These are phyloP conservation scores for Merluccius polli DNA, from an alignment of 2,797 vertebrate genomes.

Conservation along the genomic window DNA sequence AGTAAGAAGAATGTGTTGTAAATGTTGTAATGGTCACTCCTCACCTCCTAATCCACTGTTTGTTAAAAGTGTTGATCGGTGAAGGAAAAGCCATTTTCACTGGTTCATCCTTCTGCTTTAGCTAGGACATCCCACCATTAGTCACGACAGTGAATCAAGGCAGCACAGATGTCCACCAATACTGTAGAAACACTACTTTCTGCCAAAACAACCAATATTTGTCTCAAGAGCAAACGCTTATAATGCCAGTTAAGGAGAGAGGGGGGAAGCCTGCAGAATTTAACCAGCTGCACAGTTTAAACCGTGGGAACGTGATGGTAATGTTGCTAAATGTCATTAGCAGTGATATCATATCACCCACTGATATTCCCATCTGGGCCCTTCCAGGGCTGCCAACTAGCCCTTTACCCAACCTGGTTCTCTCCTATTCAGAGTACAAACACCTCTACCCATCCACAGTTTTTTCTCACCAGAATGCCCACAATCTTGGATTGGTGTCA, in stretches of 20 bases:
- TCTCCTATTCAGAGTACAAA: neutral
- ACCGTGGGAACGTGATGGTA: neutral
- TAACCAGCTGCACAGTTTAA: constrained; percentile 1
- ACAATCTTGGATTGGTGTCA: neutral
- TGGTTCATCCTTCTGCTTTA: neutral
- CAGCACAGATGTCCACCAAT: neutral
- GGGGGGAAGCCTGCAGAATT: neutral
- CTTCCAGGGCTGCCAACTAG: neutral
- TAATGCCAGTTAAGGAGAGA: neutral
- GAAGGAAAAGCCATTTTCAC: neutral
- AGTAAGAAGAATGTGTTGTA: neutral
- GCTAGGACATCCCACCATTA: neutral
- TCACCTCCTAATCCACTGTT: neutral
- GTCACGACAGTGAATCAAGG: neutral
- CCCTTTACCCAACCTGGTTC: neutral
- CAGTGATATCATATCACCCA: neutral
- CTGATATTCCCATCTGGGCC: neutral
- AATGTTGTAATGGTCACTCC: neutral
- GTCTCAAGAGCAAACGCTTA: neutral
- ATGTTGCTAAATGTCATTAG: neutral
- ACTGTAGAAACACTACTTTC: neutral
- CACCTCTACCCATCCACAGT: neutral
- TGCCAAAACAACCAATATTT: neutral
- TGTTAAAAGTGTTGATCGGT: neutral
- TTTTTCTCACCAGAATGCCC: neutral